Base-by-base conservation (phyloP, 2,113 vertebrate genomes). In the Dendropsophus ebraccatus region DNA sequence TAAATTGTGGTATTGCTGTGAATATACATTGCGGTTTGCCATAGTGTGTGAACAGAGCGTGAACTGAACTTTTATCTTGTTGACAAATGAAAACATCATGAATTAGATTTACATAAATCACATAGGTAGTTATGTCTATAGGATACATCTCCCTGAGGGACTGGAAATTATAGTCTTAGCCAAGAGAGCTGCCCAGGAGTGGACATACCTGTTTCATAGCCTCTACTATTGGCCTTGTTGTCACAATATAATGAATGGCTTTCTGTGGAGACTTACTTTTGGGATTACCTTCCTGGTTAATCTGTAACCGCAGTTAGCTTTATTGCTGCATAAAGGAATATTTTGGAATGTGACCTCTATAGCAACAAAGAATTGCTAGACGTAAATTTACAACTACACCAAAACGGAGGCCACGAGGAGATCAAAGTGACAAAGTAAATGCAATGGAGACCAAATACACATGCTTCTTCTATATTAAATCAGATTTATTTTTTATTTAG, bases 291-390 rank as follows among this genome's bases (percentile, higher is more conserved):
- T 60, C 5, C 32, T 41, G 23, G 54, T 62, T 80, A 80, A 80
- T 80, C 12, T 25, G 35, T 80, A 80, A 80, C 77, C 54, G 17
- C 28, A 80, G 35, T 62, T 58, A 41, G 52, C 35, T 79, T 60
- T 80, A 45, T 37, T 25, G 13, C 28, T 58, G 30, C 56, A 32
- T 25, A 80, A 14, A 54, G 30, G 50, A 54, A 37, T 56, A 56
- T 56, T 58, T 80, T 41, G n/a, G 32, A 80, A 41, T 60, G 11
- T 80, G 77, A 80, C 77, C 77, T 60, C 54, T 60, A 35, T 60
- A 25, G 35, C 13, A 7, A 25, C 54, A 80, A 25, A 62, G 12
- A 62, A 56, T 11, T 37, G 12, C 54, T 60, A 76, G 25, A 76
- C 25, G 47, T 28, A 12, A 76, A 74, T 25, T 25, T 41, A 72